These are phyloP conservation scores for Bubo bubo DNA, from an alignment of 2,113 vertebrate species.

Conservation along the genomic window DNA sequence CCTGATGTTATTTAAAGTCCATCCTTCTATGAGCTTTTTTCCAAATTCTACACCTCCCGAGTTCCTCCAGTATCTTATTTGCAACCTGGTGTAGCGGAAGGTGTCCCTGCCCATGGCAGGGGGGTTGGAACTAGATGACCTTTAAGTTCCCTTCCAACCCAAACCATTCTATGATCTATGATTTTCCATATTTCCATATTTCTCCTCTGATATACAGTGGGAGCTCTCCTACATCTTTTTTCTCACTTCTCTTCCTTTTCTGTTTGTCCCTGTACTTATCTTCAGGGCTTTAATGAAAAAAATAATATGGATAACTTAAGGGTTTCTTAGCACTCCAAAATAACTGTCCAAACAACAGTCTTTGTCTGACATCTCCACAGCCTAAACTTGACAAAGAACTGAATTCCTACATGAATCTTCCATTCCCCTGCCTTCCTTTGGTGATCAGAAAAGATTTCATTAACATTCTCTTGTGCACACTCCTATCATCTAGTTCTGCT, in stretches of 20 bases:
- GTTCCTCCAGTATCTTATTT: neutral
- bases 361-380: neutral
- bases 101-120: no score
- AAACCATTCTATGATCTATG: neutral
- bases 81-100: no score
- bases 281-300: neutral
- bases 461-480: neutral
- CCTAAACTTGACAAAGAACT: neutral
- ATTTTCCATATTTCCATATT: neutral
- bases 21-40: neutral
- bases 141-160: no score
- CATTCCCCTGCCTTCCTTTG: neutral
- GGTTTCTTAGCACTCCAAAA: neutral
- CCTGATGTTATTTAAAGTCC: neutral
- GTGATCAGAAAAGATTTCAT: neutral
- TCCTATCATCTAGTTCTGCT: neutral
- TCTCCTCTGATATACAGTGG: neutral
- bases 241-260: neutral
- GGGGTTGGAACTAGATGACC: no score
- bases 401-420: neutral
- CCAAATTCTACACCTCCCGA: neutral
- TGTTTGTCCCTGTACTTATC: neutral
- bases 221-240: neutral
- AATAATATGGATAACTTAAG: neutral
- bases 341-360: neutral